Evolutionary conservation across 2,797 vertebrate genomes (phyloP), one percentile per base, ranked within the genome.

Genomic region (Bradypus variegatus): DNA sequence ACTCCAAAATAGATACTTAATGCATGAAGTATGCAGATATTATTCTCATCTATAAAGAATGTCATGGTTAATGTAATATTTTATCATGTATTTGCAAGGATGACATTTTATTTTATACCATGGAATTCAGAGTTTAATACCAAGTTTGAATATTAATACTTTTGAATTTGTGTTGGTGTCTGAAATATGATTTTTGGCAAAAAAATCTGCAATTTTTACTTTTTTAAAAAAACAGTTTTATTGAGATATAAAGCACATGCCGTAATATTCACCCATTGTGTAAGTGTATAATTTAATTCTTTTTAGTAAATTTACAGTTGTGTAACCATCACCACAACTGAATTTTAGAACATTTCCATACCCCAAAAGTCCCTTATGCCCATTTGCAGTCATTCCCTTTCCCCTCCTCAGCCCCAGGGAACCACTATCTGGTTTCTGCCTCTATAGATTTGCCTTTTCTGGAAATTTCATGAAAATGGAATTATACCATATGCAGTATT

Each of bases 1-100:
- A 73, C 69, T 64, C 65, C 55, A 80, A 16, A 92, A 76, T 84
- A 91, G 77, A 83, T 3, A n/a, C 92, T 88, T 69, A 69, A 79
- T 53, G 60, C 76, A 21, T 38, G 36, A 76, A 79, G 19, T 50
- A 38, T 88, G 92, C 73, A 85, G 8, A 90, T 69, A 41, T n/a
- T 81, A 38, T 23, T 58, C 27, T 75, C 16, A 1, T 7, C 53
- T 38, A 31, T 29, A 38, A 84, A 88, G 86, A 85, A 38, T 29
- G 50, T 25, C 70, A 4, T 18, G 10, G 53, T 79, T 75, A 12
- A 73, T 62, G 31, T 62, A 62, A 33, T 38, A 41, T 64, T 67
- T 27, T 8, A 6, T 60, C 67, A 73, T 41, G 27, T 31, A 23
- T 6, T 55, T 72, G 73, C 29, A 13, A 1, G 9, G 85, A 82